Evolutionary conservation across 2,113 vertebrate genomes (phyloP).

Genomic region (Stomatorhinus ivindoensis): DNA sequence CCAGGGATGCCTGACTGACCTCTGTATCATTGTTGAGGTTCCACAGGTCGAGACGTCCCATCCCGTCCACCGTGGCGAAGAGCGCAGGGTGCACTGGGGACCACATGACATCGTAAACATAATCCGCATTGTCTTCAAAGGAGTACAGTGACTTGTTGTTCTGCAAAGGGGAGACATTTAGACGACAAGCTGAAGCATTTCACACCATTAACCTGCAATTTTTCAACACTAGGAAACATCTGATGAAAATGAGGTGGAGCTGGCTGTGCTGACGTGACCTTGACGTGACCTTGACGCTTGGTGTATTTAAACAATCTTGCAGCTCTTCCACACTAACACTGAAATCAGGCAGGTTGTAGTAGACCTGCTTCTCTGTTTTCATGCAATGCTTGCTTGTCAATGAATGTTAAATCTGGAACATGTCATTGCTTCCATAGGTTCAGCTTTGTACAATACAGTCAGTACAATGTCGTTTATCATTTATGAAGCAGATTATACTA

Average conservation of each 20-base stretch:
- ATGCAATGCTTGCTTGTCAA: neutral
- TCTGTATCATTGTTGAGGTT: slow-evolving; percentile 84
- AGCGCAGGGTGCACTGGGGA: slow-evolving; percentile 79
- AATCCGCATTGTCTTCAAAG: slow-evolving; percentile 86
- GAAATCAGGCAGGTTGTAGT: neutral
- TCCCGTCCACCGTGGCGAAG: slow-evolving; percentile 80
- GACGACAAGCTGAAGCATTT: neutral
- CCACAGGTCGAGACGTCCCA: slow-evolving; percentile 80
- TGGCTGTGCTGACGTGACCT: neutral
- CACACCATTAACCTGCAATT: neutral
- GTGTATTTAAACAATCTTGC: neutral
- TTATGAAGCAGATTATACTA: neutral
- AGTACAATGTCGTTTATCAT: neutral
- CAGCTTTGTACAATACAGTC: neutral
- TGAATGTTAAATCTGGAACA: neutral
- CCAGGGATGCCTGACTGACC: slow-evolving; percentile 45
- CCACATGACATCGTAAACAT: slow-evolving; percentile 84
- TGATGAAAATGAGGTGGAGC: neutral
- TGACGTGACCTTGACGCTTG: neutral
- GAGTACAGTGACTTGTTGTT: slow-evolving; percentile 83
- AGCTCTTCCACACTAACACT: neutral
- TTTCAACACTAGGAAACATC: neutral
- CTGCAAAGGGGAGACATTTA: slow-evolving; percentile 59
- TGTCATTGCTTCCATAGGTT: neutral
- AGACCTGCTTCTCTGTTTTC: neutral